Evolutionary conservation across 2,888 invertebrate genomes (phyloP).

Genomic region (Taphrorychus bicolor): DNA sequence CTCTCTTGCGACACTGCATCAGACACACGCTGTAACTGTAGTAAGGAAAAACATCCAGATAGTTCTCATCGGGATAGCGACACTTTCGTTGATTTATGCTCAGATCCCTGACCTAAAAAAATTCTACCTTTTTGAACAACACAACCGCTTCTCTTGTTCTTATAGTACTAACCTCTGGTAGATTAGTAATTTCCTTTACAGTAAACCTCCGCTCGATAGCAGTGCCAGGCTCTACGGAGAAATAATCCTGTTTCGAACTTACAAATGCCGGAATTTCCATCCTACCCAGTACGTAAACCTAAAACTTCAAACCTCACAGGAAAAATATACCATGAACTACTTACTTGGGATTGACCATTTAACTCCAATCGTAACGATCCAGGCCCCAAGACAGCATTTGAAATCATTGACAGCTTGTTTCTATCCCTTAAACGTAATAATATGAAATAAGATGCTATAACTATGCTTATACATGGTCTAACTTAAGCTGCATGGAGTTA

Average conservation of each 20-base stretch:
- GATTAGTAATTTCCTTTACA: slow-evolving; percentile 70
- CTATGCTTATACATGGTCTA: neutral
- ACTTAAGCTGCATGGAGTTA: slow-evolving; percentile 48
- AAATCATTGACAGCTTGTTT: slow-evolving; percentile 66
- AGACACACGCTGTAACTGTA: slow-evolving; percentile 79
- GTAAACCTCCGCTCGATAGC: slow-evolving; percentile 58
- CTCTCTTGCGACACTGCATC: slow-evolving; percentile 72
- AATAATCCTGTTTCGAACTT: slow-evolving; percentile 67
- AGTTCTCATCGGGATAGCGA: slow-evolving; percentile 70
- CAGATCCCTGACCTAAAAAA: slow-evolving; percentile 62
- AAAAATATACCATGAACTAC: slow-evolving; percentile 29
- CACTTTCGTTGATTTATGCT: slow-evolving; percentile 72
- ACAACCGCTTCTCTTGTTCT: slow-evolving; percentile 2
- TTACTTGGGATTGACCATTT: slow-evolving; percentile 63
- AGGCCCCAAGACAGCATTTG: slow-evolving; percentile 69
- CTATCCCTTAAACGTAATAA: slow-evolving; percentile 24
- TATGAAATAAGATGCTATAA: neutral
- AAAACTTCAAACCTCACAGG: slow-evolving; percentile 43
- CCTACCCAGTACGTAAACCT: slow-evolving; percentile 70
- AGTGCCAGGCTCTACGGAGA: slow-evolving; percentile 66
- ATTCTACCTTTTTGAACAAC: slow-evolving; percentile 14
- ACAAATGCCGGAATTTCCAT: slow-evolving; percentile 76
- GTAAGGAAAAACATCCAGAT: slow-evolving; percentile 65
- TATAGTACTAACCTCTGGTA: slow-evolving; percentile 62
- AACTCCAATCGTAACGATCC: slow-evolving; percentile 67